A percentile compares a stretch with the other conserved stretches of the same genome.
phyloP scores from a whole-genome alignment of 2,888 invertebrate species.

The Drosophila rellima region DNA sequence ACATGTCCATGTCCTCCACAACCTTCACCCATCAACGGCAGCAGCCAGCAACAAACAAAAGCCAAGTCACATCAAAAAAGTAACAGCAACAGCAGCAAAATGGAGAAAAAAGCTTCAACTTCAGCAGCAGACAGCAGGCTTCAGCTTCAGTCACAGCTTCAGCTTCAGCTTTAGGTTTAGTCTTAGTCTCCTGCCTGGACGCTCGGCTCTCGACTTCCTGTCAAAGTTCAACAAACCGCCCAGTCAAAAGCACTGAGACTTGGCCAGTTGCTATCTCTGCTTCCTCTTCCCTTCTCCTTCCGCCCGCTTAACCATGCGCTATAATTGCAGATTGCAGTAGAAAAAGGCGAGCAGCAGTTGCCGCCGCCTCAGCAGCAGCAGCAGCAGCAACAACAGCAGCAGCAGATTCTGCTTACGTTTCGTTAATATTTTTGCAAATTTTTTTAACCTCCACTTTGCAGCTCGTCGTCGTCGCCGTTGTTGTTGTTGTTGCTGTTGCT shows the following conservation, averaged over 20 bases:
- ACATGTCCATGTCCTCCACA: slow-evolving; percentile 74
- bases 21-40: slow-evolving; percentile 75
- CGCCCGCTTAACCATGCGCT: slow-evolving; percentile 57
- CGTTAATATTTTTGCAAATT: slow-evolving; percentile 80
- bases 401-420: slow-evolving; percentile 75
- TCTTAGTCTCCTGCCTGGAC: slow-evolving; percentile 61
- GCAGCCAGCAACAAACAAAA: slow-evolving; percentile 57
- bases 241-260: slow-evolving; percentile 63
- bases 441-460: slow-evolving; percentile 80
- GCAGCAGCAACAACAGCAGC: slow-evolving; percentile 53
- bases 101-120: slow-evolving; percentile 50
- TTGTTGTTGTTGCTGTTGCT: slow-evolving; percentile 36
- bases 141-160: slow-evolving; percentile 19
- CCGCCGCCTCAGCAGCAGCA: slow-evolving; percentile 28
- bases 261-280: slow-evolving; percentile 31
- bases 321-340: slow-evolving; percentile 79
- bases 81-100: slow-evolving; percentile 11
- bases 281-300: background rate
- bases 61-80: slow-evolving; percentile 60
- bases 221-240: slow-evolving; percentile 80
- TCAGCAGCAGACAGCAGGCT: slow-evolving; percentile 10
- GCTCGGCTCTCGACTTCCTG: slow-evolving; percentile 70
- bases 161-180: slow-evolving; percentile 53
- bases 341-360: slow-evolving; percentile 73
- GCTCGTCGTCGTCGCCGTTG: slow-evolving; percentile 49